Evolutionary conservation across 2,797 vertebrate species (phyloP).

Genomic region (Amniataba percoides): DNA sequence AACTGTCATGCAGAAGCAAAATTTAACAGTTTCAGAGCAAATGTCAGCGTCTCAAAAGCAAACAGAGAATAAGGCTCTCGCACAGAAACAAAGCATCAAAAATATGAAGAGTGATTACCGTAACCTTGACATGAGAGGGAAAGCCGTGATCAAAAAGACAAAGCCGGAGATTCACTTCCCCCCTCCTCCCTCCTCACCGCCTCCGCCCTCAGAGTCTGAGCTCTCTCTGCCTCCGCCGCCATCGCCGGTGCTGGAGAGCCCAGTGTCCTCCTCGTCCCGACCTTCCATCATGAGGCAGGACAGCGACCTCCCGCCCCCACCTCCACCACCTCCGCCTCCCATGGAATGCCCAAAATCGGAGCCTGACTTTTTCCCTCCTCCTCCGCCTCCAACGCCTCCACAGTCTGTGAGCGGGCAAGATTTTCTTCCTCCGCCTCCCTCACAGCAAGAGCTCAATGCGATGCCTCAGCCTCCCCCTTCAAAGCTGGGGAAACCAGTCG

Average conservation of each 20-base stretch:
- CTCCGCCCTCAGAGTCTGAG: constrained; percentile 87
- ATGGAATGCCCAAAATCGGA: constrained; percentile 82
- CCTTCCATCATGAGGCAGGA: constrained; percentile 81
- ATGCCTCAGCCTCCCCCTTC: constrained; percentile 71
- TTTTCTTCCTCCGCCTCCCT: constrained; percentile 84
- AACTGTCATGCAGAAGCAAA: constrained; percentile 51
- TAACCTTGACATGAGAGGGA: constrained; percentile 73
- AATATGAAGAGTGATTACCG: constrained; percentile 71
- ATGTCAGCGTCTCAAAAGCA: constrained; percentile 49
- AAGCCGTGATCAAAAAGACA: constrained; percentile 78
- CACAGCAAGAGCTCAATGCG: constrained; percentile 84
- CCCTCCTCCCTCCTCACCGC: constrained; percentile 85
- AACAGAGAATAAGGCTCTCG: constrained; percentile 53
- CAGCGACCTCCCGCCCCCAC: constrained; percentile 86
- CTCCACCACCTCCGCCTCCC: constrained; percentile 86
- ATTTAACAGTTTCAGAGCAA: constrained; percentile 35
- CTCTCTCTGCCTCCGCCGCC: constrained; percentile 90
- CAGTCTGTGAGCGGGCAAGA: constrained; percentile 64
- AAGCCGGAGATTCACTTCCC: constrained; percentile 87
- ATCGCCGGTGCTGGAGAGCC: constrained; percentile 82
- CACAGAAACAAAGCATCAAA: constrained; percentile 74
- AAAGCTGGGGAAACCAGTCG: constrained; percentile 71
- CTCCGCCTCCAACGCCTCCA: constrained; percentile 76
- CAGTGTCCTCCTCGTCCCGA: constrained; percentile 62
- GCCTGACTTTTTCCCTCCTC: constrained; percentile 80